Conservation (phyloP, 1,140 invertebrate species). For the Ladona fulva region DNA sequence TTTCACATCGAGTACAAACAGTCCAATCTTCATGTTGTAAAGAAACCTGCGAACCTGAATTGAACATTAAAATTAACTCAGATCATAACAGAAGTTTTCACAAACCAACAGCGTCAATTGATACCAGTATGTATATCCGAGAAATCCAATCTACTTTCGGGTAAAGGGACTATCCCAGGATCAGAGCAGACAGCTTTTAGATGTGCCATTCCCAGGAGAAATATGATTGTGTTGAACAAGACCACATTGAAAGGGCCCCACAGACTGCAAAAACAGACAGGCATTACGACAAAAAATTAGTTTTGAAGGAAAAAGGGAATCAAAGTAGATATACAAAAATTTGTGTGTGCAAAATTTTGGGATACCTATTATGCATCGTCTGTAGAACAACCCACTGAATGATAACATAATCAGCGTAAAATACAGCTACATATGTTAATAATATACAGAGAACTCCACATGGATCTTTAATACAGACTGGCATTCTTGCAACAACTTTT, state of each 20-base stretch:
- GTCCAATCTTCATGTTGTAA: conserved; percentile 67
- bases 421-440: conserved; percentile 71
- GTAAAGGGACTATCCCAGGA: conserved; percentile 78
- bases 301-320: background rate
- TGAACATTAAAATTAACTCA: too few species aligned
- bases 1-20: conserved; percentile 74
- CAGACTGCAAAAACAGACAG: conserved; percentile 50
- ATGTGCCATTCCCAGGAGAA: conserved; percentile 68
- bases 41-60: conserved; percentile 23
- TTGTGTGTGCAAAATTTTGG: conserved; percentile 18
- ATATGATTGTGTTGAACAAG: conserved; percentile 69
- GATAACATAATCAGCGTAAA: conserved; percentile 88
- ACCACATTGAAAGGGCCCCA: conserved; percentile 79
- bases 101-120: conserved; percentile 27
- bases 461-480: conserved; percentile 55
- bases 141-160: conserved; percentile 70
- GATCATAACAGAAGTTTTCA: background rate
- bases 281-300: conserved; percentile 21
- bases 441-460: conserved; percentile 81
- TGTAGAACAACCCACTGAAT: conserved; percentile 76
- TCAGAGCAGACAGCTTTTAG: conserved; percentile 78
- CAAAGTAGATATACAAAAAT: conserved; percentile 20
- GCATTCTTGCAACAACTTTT: background rate
- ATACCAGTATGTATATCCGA: conserved; percentile 67
- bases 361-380: conserved; percentile 69